Conservation (phyloP, 2,797 vertebrate genomes). For the Pipistrellus pipistrellus region DNA sequence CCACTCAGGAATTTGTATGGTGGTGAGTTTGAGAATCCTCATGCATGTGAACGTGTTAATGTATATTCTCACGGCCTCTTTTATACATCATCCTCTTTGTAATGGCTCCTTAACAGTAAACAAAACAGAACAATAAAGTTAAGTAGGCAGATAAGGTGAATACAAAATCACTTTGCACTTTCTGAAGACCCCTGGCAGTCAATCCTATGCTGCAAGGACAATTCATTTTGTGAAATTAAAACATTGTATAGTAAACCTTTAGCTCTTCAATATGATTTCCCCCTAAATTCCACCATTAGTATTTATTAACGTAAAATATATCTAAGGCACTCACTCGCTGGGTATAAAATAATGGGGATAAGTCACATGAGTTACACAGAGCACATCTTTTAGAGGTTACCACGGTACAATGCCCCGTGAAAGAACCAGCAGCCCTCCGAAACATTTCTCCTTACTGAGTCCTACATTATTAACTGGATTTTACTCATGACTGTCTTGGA, state of each 20-base stretch:
- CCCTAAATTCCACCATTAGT: background rate
- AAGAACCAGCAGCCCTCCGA: background rate
- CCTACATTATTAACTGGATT: background rate
- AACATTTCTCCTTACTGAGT: background rate
- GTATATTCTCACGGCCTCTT: background rate
- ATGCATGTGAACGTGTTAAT: background rate
- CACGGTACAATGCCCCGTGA: background rate
- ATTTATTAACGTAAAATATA: background rate
- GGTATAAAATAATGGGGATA: background rate
- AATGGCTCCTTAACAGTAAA: background rate
- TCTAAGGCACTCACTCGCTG: background rate
- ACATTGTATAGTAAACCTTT: background rate
- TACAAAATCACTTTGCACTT: background rate
- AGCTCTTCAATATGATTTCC: background rate
- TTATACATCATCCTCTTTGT: background rate
- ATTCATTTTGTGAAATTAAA: background rate
- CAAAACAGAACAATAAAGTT: background rate
- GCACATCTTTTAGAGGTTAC: background rate
- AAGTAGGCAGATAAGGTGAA: background rate
- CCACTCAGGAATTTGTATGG: background rate
- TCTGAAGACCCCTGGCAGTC: background rate
- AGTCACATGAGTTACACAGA: background rate
- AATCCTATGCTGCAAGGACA: background rate
- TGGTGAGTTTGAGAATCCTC: background rate
- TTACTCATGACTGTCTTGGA: background rate